Evolutionary conservation across 2,888 invertebrate species (phyloP).

Genomic region (Trachelus troglodyta): DNA sequence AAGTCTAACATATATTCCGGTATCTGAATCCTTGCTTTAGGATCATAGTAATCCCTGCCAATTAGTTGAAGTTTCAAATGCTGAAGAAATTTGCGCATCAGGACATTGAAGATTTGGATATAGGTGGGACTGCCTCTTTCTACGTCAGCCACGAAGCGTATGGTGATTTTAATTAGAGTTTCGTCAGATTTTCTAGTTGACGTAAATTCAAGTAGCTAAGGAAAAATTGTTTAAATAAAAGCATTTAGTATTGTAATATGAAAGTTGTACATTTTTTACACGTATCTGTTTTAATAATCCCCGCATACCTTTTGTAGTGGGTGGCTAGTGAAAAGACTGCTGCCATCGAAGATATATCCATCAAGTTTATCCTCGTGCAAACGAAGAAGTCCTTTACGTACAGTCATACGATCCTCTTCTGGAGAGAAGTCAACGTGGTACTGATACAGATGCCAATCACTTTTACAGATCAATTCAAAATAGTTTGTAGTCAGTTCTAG

Average conservation of each 20-base stretch:
- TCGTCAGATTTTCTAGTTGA: conserved; percentile 71
- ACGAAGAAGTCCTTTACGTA: conserved; percentile 73
- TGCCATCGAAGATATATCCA: conserved; percentile 82
- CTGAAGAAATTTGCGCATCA: conserved; percentile 77
- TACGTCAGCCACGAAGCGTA: conserved; percentile 74
- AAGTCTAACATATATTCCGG: conserved; percentile 76
- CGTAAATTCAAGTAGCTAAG: conserved; percentile 72
- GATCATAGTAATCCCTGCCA: conserved; percentile 80
- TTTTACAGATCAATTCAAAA: conserved; percentile 73
- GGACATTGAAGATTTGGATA: conserved; percentile 82
- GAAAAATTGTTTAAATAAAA: background rate
- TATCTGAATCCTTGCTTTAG: conserved; percentile 71
- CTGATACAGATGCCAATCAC: conserved; percentile 80
- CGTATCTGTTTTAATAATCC: too few relatives aligned
- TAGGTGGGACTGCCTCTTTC: conserved; percentile 76
- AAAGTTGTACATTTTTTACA: too few relatives aligned
- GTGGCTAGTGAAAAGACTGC: conserved; percentile 74
- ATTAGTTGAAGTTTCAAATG: conserved; percentile 76
- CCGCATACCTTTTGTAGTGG: conserved; percentile 62
- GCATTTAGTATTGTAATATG: too few relatives aligned
- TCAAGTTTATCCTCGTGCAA: conserved; percentile 71
- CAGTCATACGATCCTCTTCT: conserved; percentile 74
- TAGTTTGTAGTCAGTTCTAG: conserved; percentile 75
- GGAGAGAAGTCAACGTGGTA: conserved; percentile 82
- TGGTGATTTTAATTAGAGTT: conserved; percentile 69